Percentiles rank a stretch among this genome's conserved stretches.
These are phyloP conservation scores for Lepidochitona cinerea DNA, from an alignment of 2,888 invertebrate genomes.

Conservation along the genomic window DNA sequence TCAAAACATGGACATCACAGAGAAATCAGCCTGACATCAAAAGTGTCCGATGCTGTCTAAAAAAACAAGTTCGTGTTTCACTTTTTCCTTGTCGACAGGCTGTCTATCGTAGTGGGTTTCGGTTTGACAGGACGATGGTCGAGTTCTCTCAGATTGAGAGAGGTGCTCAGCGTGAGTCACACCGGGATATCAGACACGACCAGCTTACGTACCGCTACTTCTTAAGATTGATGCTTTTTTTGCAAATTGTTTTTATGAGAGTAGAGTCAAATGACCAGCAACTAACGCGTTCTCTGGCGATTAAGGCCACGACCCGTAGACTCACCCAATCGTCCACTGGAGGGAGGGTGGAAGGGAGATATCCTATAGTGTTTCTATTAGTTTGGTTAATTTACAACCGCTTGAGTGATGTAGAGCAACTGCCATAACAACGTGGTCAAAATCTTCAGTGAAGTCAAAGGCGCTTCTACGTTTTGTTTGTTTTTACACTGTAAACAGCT, in stretches of 20 bases:
- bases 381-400: not conserved
- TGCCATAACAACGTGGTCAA: not conserved
- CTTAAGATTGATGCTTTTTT: not conserved
- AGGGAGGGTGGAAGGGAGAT: not conserved
- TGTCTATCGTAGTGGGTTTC: no score
- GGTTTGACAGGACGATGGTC: no score
- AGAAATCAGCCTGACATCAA: not conserved
- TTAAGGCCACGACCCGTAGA: not conserved
- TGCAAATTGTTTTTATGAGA: not conserved
- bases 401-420: not conserved
- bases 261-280: not conserved
- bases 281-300: no score
- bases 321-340: not conserved
- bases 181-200: not conserved
- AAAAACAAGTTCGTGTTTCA: not conserved
- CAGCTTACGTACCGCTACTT: not conserved
- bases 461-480: no score
- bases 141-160: no score
- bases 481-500: no score
- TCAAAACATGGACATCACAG: not conserved
- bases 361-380: not conserved
- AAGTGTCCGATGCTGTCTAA: not conserved
- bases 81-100: not conserved
- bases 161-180: not conserved
- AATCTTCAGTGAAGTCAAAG: no score